Conservation (phyloP, 2,113 vertebrate species). For the Anguilla japonica region DNA sequence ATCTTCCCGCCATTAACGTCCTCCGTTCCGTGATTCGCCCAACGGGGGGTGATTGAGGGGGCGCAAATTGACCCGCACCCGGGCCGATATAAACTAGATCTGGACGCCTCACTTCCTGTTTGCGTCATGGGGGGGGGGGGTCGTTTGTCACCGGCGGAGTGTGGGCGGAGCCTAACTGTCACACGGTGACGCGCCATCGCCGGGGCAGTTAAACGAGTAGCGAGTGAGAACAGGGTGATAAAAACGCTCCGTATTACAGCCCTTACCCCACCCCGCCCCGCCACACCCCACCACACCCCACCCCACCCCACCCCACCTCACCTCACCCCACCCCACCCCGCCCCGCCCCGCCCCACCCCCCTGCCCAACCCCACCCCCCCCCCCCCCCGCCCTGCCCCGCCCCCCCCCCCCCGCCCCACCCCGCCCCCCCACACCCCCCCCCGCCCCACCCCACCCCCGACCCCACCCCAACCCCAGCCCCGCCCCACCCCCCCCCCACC, state of each 20-base stretch:
- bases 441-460: background rate
- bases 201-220: no score
- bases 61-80: background rate
- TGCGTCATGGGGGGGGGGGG: background rate
- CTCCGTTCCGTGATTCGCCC: background rate
- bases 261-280: background rate
- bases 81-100: background rate
- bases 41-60: background rate
- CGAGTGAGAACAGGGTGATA: background rate
- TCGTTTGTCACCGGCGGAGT: background rate
- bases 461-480: background rate
- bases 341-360: background rate
- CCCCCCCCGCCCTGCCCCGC: no score
- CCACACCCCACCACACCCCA: no score
- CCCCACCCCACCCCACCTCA: no score
- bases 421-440: background rate
- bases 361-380: background rate
- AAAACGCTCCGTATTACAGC: background rate
- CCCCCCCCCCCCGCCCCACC: no score
- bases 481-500: fast-evolving
- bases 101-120: background rate
- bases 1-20: background rate
- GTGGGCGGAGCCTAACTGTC: background rate
- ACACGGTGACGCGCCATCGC: no score
- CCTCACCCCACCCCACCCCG: no score